These are phyloP conservation scores for Chymomyza amoena DNA, from an alignment of 2,888 invertebrate genomes.

Conservation along the genomic window DNA sequence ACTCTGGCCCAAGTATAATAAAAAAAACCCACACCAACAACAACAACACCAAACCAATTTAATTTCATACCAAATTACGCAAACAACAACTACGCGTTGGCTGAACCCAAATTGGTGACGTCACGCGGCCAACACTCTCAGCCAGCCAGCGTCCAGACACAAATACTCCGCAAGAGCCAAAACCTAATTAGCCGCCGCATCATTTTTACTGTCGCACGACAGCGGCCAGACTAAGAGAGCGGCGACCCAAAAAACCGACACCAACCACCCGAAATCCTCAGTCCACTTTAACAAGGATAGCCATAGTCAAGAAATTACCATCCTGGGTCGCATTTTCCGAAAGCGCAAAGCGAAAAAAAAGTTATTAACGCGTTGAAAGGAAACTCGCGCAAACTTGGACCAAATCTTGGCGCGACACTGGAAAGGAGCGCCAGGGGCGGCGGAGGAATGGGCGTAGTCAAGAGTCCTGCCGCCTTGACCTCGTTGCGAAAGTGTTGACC, in stretches of 20 bases:
- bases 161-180: constrained; percentile 42
- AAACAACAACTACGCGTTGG: constrained; percentile 10
- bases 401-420: constrained; percentile 29
- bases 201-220: constrained; percentile 64
- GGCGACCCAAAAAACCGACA: constrained; percentile 22
- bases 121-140: constrained; percentile 28
- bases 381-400: constrained; percentile 23
- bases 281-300: not conserved
- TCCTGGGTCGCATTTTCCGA: constrained; percentile 31
- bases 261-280: constrained; percentile 23
- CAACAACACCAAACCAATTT: constrained; percentile 49
- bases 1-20: constrained; percentile 4
- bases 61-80: constrained; percentile 69
- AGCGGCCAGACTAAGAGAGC: constrained; percentile 32
- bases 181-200: constrained; percentile 75
- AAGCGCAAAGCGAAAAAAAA: constrained; percentile 14
- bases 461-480: constrained; percentile 36
- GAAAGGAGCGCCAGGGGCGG: not conserved
- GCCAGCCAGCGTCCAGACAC: constrained; percentile 22
- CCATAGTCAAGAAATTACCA: constrained; percentile 35
- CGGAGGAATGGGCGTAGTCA: not conserved
- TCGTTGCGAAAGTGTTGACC: constrained; percentile 65
- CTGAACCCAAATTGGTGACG: constrained; percentile 51
- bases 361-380: constrained; percentile 56
- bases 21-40: constrained; percentile 11